These are phyloP conservation scores for Cantharis rustica DNA, from an alignment of 2,888 invertebrate genomes.

Conservation along the genomic window DNA sequence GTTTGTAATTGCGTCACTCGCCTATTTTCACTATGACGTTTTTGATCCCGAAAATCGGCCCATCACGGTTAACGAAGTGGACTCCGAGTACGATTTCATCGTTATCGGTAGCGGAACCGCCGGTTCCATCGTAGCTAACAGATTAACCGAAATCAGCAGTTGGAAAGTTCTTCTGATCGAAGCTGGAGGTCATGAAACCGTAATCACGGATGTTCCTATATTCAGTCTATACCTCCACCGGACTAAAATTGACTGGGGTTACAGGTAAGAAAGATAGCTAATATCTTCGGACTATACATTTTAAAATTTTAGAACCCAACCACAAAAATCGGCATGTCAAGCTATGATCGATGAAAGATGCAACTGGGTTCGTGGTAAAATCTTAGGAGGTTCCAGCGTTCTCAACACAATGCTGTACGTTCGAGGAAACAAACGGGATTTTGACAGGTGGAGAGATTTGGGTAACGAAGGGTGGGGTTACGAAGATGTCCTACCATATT, in stretches of 20 bases:
- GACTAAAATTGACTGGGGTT: slow-evolving; percentile 90
- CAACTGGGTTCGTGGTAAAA: slow-evolving; percentile 89
- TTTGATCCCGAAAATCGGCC: slow-evolving; percentile 85
- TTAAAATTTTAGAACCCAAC: slow-evolving; percentile 70
- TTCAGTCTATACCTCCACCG: slow-evolving; percentile 87
- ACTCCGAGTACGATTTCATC: slow-evolving; percentile 80
- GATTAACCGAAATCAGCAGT: slow-evolving; percentile 75
- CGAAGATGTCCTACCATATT: slow-evolving; percentile 80
- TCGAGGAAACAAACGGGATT: slow-evolving; percentile 85
- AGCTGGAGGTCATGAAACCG: slow-evolving; percentile 87
- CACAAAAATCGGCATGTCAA: slow-evolving; percentile 81
- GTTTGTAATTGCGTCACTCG: slow-evolving; percentile 73
- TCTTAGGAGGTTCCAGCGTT: slow-evolving; percentile 85
- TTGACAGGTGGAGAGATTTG: slow-evolving; percentile 81
- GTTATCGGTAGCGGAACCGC: slow-evolving; percentile 85
- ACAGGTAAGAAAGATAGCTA: slow-evolving; percentile 63
- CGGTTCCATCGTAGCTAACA: slow-evolving; percentile 81
- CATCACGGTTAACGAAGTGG: slow-evolving; percentile 66
- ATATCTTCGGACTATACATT: background rate
- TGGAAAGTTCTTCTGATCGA: slow-evolving; percentile 83
- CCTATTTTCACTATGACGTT: slow-evolving; percentile 83
- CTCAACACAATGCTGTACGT: slow-evolving; percentile 92
- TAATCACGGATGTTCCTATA: slow-evolving; percentile 84
- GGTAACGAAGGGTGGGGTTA: slow-evolving; percentile 91
- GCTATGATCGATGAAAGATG: slow-evolving; percentile 85